These are phyloP conservation scores for Rapana venosa DNA, from an alignment of 2,888 invertebrate genomes.

Conservation along the genomic window DNA sequence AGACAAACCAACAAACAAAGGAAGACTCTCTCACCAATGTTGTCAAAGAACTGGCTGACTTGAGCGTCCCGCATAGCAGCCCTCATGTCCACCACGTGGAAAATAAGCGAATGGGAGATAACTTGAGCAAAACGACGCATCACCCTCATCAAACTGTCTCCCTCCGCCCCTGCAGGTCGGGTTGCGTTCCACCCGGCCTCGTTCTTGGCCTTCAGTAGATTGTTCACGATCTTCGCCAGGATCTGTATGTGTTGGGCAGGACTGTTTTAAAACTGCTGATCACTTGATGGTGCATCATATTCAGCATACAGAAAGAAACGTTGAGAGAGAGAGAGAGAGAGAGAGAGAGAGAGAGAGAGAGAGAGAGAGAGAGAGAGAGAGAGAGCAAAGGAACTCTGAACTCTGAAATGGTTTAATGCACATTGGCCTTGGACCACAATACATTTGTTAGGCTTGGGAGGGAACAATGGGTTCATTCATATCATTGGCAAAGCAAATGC, in stretches of 20 bases:
- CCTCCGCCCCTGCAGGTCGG: slow-evolving; percentile 73
- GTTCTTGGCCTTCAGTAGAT: slow-evolving; percentile 67
- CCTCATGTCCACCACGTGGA: slow-evolving; percentile 66
- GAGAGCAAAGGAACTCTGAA: no score
- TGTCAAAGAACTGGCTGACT: slow-evolving; percentile 56
- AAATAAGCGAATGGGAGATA: slow-evolving; percentile 64
- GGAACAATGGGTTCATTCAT: no score
- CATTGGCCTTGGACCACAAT: no score
- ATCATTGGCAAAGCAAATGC: no score
- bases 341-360: no score
- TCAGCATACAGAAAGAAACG: neutral
- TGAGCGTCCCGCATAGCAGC: slow-evolving; percentile 55
- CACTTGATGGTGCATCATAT: neutral
- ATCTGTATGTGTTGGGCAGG: slow-evolving; percentile 54
- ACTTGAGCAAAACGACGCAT: slow-evolving; percentile 70
- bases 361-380: no score
- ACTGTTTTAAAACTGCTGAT: neutral
- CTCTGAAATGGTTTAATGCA: no score
- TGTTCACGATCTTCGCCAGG: slow-evolving; percentile 65
- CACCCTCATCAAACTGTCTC: slow-evolving; percentile 70
- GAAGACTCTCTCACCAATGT: slow-evolving; percentile 59
- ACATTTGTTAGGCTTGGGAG: no score
- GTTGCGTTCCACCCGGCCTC: slow-evolving; percentile 75
- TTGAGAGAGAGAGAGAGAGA: no score
- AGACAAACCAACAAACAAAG: neutral